phyloP scores from a whole-genome alignment of 2,888 invertebrate genomes.

The Drosophila melanosoma region DNA sequence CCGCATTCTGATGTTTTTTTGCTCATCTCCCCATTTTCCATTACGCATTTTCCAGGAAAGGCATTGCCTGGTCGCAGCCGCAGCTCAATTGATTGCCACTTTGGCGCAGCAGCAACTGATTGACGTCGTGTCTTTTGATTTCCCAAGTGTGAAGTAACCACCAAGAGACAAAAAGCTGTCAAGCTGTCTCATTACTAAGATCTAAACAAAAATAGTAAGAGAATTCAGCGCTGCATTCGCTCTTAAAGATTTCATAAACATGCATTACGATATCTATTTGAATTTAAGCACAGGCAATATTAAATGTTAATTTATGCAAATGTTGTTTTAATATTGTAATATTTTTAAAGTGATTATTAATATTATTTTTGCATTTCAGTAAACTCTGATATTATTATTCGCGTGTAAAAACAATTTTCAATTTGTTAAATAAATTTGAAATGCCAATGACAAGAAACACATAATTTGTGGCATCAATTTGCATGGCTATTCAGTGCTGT shows the following conservation, averaged over 20 bases:
- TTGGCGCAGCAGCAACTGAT: constrained; percentile 38
- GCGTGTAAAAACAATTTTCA: background rate
- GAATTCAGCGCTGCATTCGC: background rate
- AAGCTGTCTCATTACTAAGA: constrained; percentile 17
- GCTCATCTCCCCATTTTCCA: constrained; percentile 6
- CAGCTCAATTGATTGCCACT: constrained; percentile 45
- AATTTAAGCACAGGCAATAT: background rate
- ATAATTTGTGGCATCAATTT: constrained; percentile 43
- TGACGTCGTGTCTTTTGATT: constrained; percentile 71
- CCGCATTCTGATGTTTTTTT: constrained; percentile 17
- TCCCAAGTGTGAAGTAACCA: constrained; percentile 63
- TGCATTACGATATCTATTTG: background rate
- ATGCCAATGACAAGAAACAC: constrained; percentile 24
- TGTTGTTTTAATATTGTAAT: background rate
- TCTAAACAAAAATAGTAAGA: background rate
- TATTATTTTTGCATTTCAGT: background rate
- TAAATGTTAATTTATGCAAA: background rate
- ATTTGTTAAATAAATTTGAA: constrained; percentile 2
- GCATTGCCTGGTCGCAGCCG: constrained; percentile 24
- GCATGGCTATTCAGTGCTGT: constrained; percentile 10
- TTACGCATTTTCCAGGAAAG: constrained; percentile 3
- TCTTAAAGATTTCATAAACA: no score
- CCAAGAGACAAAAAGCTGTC: constrained; percentile 19
- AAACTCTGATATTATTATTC: background rate
- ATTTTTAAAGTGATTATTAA: background rate